These are phyloP conservation scores for Mobula hypostoma DNA, from an alignment of 2,113 vertebrate genomes.

Conservation along the genomic window DNA sequence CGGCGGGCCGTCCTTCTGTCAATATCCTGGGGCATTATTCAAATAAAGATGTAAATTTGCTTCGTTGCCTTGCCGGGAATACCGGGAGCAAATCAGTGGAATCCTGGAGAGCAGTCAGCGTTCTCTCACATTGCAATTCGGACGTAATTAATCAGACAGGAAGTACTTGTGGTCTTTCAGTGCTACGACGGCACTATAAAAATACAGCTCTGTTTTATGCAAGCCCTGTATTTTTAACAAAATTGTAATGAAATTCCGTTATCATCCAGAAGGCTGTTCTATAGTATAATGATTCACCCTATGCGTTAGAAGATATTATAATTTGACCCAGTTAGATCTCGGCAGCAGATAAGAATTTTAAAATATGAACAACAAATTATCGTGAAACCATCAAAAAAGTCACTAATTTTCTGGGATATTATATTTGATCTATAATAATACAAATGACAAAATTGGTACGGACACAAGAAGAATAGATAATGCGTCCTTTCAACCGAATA, in stretches of 20 bases:
- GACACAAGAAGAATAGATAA: background rate
- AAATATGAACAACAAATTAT: background rate
- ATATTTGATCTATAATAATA: background rate
- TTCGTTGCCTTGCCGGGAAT: background rate
- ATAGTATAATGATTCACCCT: background rate
- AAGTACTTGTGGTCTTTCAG: background rate
- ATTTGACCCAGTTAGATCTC: background rate
- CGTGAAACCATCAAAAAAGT: background rate
- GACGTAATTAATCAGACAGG: background rate
- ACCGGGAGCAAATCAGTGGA: background rate
- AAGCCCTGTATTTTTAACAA: background rate
- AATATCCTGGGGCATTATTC: background rate
- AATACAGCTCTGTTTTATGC: background rate
- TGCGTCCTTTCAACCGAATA: background rate
- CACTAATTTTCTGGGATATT: background rate
- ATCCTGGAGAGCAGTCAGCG: background rate
- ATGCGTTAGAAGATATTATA: background rate
- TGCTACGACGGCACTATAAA: background rate
- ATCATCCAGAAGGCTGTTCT: background rate
- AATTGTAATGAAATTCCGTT: background rate
- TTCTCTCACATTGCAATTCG: background rate
- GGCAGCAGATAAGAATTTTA: background rate
- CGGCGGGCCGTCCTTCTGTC: background rate
- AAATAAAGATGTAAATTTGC: background rate
- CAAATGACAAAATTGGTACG: background rate